A percentile compares a stretch with the other conserved stretches of the same genome.
Evolutionary conservation across 2,797 vertebrate genomes (phyloP).

Genomic region (Pempheris klunzingeri): DNA sequence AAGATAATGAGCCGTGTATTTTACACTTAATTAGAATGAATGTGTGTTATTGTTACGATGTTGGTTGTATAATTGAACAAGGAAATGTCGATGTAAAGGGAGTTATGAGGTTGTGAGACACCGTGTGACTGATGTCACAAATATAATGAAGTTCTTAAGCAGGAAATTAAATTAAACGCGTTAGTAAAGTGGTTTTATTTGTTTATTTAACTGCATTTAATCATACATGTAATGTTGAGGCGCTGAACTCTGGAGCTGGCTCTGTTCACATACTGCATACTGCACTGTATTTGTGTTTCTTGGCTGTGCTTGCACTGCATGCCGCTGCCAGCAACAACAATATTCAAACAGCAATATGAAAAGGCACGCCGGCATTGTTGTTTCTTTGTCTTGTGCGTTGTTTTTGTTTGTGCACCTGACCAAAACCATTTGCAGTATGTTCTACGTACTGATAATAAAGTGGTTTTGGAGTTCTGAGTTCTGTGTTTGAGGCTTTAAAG

Average conservation of each 20-base stretch:
- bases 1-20: conserved; percentile 57
- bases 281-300: conserved; percentile 17
- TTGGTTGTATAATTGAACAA: conserved; percentile 46
- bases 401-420: conserved; percentile 53
- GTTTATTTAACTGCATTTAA: conserved; percentile 33
- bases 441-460: conserved; percentile 57
- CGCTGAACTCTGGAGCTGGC: background rate
- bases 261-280: background rate
- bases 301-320: background rate
- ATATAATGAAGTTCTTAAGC: conserved; percentile 5
- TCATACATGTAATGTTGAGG: background rate
- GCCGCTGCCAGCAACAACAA: conserved; percentile 36
- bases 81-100: conserved; percentile 23
- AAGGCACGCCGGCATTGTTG: conserved; percentile 22
- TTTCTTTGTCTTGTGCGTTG: conserved; percentile 35
- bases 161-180: conserved; percentile 15
- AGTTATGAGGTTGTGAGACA: conserved; percentile 33
- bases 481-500: conserved; percentile 55
- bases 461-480: conserved; percentile 48
- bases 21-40: conserved; percentile 54
- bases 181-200: conserved; percentile 26
- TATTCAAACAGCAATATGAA: conserved; percentile 38
- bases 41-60: conserved; percentile 41
- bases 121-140: conserved; percentile 26
- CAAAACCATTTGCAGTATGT: conserved; percentile 42